Percentiles rank a stretch among this genome's conserved stretches.
These are phyloP conservation scores for Sphaerophoria rueppellii DNA, from an alignment of 2,888 invertebrate genomes.

Conservation along the genomic window DNA sequence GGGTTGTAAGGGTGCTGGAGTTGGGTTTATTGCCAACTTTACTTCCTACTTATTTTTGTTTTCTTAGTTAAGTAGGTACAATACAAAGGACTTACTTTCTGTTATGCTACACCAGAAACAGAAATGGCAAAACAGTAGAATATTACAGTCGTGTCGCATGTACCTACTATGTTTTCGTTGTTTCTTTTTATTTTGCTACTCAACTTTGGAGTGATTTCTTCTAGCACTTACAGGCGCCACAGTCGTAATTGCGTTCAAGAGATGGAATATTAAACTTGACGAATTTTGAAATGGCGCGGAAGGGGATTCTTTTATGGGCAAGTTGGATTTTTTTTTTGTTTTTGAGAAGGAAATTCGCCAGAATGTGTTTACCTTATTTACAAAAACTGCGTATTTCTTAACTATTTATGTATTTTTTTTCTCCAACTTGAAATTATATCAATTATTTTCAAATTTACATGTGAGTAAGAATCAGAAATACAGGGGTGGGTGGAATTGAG, in stretches of 20 bases:
- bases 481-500: background rate
- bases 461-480: background rate
- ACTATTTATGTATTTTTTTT: conserved; percentile 25
- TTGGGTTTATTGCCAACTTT: conserved; percentile 26
- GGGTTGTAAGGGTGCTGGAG: background rate
- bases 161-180: background rate
- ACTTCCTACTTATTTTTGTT: conserved; percentile 27
- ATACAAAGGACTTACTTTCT: conserved; percentile 58
- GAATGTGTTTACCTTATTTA: background rate
- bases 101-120: conserved; percentile 36
- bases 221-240: conserved; percentile 67
- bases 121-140: background rate
- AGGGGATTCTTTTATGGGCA: conserved; percentile 5
- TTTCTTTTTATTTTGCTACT: conserved; percentile 53
- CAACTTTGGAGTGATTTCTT: conserved; percentile 60
- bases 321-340: background rate
- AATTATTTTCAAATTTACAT: conserved; percentile 59
- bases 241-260: conserved; percentile 41
- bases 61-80: conserved; percentile 39
- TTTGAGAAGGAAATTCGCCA: conserved; percentile 6
- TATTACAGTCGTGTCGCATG: conserved; percentile 48
- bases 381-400: background rate
- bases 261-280: conserved; percentile 14
- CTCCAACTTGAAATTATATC: conserved; percentile 54
- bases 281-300: conserved; percentile 30